Conservation (phyloP, 2,797 vertebrate species). For the Ptychadena robeensis region DNA sequence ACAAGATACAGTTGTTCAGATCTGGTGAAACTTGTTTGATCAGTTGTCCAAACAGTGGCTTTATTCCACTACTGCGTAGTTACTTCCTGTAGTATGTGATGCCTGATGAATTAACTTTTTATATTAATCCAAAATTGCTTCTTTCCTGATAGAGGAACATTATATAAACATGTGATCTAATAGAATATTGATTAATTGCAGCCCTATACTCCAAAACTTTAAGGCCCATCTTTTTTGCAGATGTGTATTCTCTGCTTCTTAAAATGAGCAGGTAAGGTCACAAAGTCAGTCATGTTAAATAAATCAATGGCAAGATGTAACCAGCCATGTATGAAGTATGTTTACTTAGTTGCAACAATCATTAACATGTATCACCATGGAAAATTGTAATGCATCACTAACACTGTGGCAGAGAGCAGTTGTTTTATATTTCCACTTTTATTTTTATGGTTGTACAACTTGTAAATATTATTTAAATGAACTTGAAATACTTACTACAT, state of each 20-base stretch:
- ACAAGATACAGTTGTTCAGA: not conserved
- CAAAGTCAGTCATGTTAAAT: not conserved
- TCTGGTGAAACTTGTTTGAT: not conserved
- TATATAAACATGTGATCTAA: not conserved
- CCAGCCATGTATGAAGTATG: constrained; percentile 36
- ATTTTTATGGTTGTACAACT: not conserved
- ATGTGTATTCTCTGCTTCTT: not conserved
- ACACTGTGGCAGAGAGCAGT: not conserved
- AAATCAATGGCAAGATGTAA: constrained; percentile 17
- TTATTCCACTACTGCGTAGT: not conserved
- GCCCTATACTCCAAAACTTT: not conserved
- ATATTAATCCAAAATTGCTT: not conserved
- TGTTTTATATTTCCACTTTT: not conserved
- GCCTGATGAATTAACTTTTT: not conserved
- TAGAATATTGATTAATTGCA: not conserved
- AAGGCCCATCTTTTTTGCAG: not conserved
- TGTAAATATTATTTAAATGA: not conserved
- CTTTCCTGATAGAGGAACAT: not conserved
- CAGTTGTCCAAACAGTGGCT: not conserved
- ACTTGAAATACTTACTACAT: not conserved
- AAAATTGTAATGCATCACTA: not conserved
- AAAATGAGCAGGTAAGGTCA: not conserved
- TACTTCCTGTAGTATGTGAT: not conserved
- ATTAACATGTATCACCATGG: constrained; percentile 36
- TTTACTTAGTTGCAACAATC: constrained; percentile 18